Conservation (phyloP, 2,113 vertebrate species). For the Nycticebus coucang region DNA sequence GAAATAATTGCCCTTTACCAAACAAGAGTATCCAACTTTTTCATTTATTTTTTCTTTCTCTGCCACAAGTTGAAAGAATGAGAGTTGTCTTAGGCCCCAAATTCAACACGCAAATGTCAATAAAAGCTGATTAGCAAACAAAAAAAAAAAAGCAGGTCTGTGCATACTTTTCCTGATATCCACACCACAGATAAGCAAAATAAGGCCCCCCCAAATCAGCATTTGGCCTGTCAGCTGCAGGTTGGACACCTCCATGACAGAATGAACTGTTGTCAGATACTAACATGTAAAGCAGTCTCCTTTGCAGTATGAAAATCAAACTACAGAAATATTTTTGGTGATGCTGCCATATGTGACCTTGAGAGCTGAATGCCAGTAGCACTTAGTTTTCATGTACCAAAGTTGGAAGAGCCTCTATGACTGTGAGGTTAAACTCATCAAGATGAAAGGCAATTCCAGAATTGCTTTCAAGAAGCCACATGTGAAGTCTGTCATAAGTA, state of each 20-base stretch:
- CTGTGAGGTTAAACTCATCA: rapidly evolving
- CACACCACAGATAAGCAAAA: too few relatives aligned
- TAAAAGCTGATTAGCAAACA: too few relatives aligned
- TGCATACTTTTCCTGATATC: too few relatives aligned
- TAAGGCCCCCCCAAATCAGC: too few relatives aligned
- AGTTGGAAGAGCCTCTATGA: background rate
- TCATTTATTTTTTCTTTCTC: too few relatives aligned
- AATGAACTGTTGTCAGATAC: background rate
- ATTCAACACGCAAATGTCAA: too few relatives aligned
- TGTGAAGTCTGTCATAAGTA: background rate
- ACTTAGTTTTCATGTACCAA: background rate
- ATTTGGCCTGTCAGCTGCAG: too few relatives aligned
- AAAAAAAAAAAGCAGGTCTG: too few relatives aligned
- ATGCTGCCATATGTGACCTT: background rate
- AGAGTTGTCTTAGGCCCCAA: too few relatives aligned
- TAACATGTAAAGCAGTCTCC: background rate
- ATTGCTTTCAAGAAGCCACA: background rate
- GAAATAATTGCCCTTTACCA: background rate
- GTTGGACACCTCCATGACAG: background rate
- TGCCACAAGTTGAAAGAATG: too few relatives aligned
- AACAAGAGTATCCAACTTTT: too few relatives aligned
- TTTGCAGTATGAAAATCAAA: background rate
- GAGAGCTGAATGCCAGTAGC: background rate
- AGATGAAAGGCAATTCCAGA: background rate
- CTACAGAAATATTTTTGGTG: background rate